phyloP scores from a whole-genome alignment of 2,888 invertebrate species.

The Chrysopilus asiliformis region DNA sequence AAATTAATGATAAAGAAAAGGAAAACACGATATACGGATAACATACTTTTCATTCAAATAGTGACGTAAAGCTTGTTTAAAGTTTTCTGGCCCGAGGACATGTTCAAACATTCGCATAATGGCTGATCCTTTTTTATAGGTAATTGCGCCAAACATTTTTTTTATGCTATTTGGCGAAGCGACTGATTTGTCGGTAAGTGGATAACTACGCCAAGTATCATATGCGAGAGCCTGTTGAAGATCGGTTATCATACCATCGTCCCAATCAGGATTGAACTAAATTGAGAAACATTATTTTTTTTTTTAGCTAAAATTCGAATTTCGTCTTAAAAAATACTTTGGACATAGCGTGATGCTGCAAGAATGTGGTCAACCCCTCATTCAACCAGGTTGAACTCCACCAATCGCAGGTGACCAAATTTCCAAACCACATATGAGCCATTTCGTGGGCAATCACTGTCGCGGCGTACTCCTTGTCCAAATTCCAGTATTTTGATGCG shows the following conservation, averaged over 20 bases:
- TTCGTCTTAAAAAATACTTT: constrained; percentile 16
- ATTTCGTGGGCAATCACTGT: constrained; percentile 39
- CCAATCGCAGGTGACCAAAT: constrained; percentile 40
- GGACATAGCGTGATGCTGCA: constrained; percentile 50
- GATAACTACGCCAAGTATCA: constrained; percentile 46
- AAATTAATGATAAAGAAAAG: no score
- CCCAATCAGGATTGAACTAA: constrained; percentile 50
- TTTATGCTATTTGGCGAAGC: constrained; percentile 44
- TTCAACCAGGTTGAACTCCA: constrained; percentile 49
- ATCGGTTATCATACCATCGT: constrained; percentile 54
- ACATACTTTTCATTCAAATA: constrained; percentile 38
- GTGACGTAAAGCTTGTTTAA: constrained; percentile 40
- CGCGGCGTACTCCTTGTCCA: no score
- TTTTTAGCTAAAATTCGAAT: not conserved
- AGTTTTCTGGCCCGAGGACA: constrained; percentile 40
- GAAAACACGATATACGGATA: no score
- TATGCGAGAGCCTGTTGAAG: constrained; percentile 46
- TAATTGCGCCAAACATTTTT: constrained; percentile 49
- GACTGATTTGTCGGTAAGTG: constrained; percentile 43
- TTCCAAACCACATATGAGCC: constrained; percentile 56
- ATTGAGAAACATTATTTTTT: constrained; percentile 28
- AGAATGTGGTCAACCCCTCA: constrained; percentile 56
- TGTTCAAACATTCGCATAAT: constrained; percentile 57
- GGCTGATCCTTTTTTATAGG: constrained; percentile 52
- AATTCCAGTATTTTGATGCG: no score